These are phyloP conservation scores for Gymnoscopelus braueri DNA, from an alignment of 2,797 vertebrate genomes.

Conservation along the genomic window DNA sequence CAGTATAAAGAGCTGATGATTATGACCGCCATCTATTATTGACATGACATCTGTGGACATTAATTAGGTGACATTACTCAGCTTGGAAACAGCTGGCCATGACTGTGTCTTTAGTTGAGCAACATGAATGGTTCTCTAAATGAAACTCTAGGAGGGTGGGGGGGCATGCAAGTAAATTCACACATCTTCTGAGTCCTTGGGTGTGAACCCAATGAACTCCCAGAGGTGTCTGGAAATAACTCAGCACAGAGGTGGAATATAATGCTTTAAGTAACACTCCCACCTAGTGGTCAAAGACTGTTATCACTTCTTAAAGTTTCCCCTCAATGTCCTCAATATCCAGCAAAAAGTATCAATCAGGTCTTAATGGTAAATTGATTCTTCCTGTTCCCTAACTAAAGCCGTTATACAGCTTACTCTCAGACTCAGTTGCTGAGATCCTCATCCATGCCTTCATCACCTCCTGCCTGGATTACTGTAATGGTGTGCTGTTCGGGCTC, in stretches of 20 bases:
- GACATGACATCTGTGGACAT: conserved; percentile 34
- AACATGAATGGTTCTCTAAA: conserved; percentile 36
- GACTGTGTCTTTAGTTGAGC: conserved; percentile 4
- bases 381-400: too few relatives aligned
- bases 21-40: conserved; percentile 48
- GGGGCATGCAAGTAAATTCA: conserved; percentile 47
- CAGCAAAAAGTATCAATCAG: background rate
- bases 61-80: conserved; percentile 42
- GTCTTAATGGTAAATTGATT: background rate
- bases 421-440: too few relatives aligned
- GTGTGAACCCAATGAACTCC: conserved; percentile 76
- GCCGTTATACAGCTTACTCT: too few relatives aligned
- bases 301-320: conserved; percentile 13
- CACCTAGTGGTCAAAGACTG: conserved; percentile 67
- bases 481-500: too few relatives aligned
- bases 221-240: conserved; percentile 49
- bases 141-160: conserved; percentile 39
- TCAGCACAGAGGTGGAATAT: background rate
- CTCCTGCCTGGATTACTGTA: too few relatives aligned
- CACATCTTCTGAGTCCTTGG: conserved; percentile 65
- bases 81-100: conserved; percentile 27
- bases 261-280: conserved; percentile 36
- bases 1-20: conserved; percentile 14
- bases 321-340: background rate
- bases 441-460: too few relatives aligned